Conservation (phyloP, 2,797 vertebrate genomes). For the Peromyscus aztecus region DNA sequence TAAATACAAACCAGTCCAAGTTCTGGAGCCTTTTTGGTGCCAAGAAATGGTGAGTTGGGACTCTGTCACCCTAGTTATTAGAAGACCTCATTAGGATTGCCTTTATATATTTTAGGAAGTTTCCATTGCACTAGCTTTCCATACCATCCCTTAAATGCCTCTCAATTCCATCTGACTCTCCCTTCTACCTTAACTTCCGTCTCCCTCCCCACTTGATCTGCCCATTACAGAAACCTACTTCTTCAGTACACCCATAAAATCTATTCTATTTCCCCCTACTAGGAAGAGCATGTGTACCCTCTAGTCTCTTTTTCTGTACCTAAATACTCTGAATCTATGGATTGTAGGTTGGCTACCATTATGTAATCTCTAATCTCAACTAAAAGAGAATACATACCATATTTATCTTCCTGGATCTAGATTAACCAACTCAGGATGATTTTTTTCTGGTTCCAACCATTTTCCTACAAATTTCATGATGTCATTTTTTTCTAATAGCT, state of each 20-base stretch:
- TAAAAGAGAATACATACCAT: not conserved
- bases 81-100: not conserved
- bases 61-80: not conserved
- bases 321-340: not conserved
- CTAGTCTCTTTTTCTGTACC: not conserved
- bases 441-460: not conserved
- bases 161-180: not conserved
- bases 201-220: not conserved
- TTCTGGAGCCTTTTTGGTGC: not conserved
- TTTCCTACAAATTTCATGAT: not conserved
- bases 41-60: not conserved
- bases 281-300: not conserved
- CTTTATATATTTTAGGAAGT: not conserved
- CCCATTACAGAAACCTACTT: not conserved
- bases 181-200: not conserved
- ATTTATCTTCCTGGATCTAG: not conserved
- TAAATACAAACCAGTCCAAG: not conserved
- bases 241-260: not conserved
- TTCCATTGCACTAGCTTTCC: not conserved
- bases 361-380: not conserved
- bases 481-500: not conserved
- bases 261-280: not conserved
- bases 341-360: not conserved
- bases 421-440: not conserved
- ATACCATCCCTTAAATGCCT: not conserved